phyloP scores from a whole-genome alignment of 2,888 invertebrate genomes.

The Ernsta delagoae region DNA sequence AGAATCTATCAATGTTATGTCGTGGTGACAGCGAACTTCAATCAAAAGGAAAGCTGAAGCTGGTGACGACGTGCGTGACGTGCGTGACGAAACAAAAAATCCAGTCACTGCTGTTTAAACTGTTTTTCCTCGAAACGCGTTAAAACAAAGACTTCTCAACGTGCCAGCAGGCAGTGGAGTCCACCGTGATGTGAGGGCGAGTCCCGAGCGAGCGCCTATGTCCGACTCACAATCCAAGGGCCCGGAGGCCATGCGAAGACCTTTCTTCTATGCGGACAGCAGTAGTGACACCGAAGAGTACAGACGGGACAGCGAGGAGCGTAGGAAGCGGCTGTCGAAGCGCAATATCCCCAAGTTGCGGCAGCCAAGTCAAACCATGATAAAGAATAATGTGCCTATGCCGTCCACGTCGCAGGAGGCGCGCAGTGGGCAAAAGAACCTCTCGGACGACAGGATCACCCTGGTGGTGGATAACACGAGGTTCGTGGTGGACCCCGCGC shows the following conservation, averaged over 20 bases:
- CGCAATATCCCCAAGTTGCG: slow-evolving; percentile 65
- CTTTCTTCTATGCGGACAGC: slow-evolving; percentile 86
- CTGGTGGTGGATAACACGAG: slow-evolving; percentile 98
- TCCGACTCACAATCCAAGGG: slow-evolving; percentile 71
- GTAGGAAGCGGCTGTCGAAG: slow-evolving; percentile 83
- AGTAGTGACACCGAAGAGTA: slow-evolving; percentile 95
- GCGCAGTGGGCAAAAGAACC: slow-evolving; percentile 63
- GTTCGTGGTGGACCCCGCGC: slow-evolving; percentile 93
- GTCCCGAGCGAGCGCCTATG: slow-evolving; percentile 69
- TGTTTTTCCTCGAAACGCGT: not conserved
- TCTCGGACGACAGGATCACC: slow-evolving; percentile 92
- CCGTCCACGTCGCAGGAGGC: slow-evolving; percentile 73
- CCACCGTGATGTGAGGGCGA: slow-evolving; percentile 74
- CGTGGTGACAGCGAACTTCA: too few species aligned
- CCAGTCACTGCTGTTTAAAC: not conserved
- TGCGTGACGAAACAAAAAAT: slow-evolving; percentile 7
- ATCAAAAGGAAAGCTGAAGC: not conserved
- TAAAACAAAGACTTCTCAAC: not conserved
- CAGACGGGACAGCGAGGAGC: slow-evolving; percentile 87
- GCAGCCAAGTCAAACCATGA: slow-evolving; percentile 55
- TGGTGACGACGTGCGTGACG: not conserved
- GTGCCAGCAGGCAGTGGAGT: slow-evolving; percentile 45
- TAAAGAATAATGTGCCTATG: slow-evolving; percentile 58
- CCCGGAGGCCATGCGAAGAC: slow-evolving; percentile 71
- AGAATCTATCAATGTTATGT: too few species aligned